Percentiles rank a stretch among this genome's conserved stretches.
phyloP scores from a whole-genome alignment of 2,113 vertebrate genomes.

The Ctenodactylus gundi region DNA sequence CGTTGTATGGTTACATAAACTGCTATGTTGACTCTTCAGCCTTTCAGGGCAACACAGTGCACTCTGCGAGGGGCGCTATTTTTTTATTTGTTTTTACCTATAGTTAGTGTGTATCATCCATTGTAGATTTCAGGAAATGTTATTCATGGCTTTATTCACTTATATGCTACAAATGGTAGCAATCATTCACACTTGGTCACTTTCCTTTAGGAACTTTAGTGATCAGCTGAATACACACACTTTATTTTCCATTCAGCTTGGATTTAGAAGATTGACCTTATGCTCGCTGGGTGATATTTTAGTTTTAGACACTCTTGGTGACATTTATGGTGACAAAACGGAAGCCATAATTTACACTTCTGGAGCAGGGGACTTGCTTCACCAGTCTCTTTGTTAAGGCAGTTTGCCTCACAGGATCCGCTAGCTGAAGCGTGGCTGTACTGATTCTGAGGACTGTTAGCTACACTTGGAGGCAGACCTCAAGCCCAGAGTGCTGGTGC shows the following conservation, averaged over 20 bases:
- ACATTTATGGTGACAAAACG: background rate
- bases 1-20: background rate
- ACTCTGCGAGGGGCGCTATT: background rate
- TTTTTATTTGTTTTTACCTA: background rate
- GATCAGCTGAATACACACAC: background rate
- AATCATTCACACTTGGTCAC: background rate
- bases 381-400: background rate
- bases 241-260: conserved; percentile 24
- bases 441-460: background rate
- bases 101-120: background rate
- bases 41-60: background rate
- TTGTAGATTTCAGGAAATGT: background rate
- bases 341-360: background rate
- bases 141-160: background rate
- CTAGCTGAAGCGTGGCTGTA: background rate
- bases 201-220: conserved; percentile 3
- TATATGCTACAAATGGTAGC: background rate
- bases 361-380: background rate
- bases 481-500: background rate
- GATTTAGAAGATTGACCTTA: background rate
- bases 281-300: background rate
- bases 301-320: background rate
- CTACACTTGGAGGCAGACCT: too few species aligned
- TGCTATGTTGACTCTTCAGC: background rate
- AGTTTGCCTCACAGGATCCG: background rate